A percentile compares a stretch with the other conserved stretches of the same genome.
Evolutionary conservation across 2,113 vertebrate genomes (phyloP).

Genomic region (Mirounga angustirostris): DNA sequence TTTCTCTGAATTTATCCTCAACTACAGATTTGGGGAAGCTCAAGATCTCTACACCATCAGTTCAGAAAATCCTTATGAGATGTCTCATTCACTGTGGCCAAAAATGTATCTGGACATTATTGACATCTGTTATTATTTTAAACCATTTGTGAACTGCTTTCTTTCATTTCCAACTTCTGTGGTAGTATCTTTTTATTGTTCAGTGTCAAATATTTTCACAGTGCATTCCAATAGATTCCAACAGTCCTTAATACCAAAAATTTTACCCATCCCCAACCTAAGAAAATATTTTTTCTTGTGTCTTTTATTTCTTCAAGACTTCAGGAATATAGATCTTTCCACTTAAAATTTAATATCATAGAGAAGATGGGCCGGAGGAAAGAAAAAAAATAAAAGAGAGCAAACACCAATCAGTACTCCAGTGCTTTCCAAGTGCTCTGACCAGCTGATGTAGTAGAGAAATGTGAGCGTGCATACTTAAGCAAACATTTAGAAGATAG

Average conservation of each 20-base stretch:
- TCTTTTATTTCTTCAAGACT: background rate
- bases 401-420: background rate
- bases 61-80: background rate
- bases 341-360: background rate
- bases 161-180: background rate
- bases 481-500: background rate
- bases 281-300: background rate
- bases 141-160: background rate
- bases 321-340: background rate
- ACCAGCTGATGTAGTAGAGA: background rate
- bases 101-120: background rate
- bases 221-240: background rate
- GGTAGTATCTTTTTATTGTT: background rate
- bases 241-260: background rate
- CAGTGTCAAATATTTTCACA: background rate
- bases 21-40: background rate
- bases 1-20: background rate
- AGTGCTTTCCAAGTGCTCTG: background rate
- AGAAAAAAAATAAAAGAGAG: background rate
- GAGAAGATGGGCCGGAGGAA: background rate
- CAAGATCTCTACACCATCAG: background rate
- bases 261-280: background rate
- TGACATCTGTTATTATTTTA: background rate
- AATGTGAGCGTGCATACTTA: background rate
- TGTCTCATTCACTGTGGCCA: background rate